These are phyloP conservation scores for Luehdorfia chinensis DNA, from an alignment of 1,140 invertebrate genomes.

Conservation along the genomic window DNA sequence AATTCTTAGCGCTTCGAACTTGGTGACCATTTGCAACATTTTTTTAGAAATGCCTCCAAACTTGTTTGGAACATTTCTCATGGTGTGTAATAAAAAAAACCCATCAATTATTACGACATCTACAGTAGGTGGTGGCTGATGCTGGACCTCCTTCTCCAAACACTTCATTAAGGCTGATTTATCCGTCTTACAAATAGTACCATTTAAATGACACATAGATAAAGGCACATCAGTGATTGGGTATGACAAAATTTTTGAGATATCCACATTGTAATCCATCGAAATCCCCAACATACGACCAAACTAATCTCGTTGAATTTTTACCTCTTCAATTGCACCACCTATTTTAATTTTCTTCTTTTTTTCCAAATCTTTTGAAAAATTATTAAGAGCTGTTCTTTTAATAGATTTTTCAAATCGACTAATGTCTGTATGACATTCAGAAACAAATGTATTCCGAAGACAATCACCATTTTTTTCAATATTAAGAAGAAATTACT, in stretches of 20 bases:
- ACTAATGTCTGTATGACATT: slow-evolving; percentile 16
- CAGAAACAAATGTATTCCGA: slow-evolving; percentile 20
- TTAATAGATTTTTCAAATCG: slow-evolving; percentile 21
- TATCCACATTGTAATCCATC: slow-evolving; percentile 17
- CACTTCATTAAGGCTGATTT: slow-evolving; percentile 15
- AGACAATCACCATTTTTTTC: slow-evolving; percentile 6
- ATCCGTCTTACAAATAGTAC: background rate
- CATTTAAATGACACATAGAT: background rate
- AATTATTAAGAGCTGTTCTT: slow-evolving; percentile 11
- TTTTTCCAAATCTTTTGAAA: slow-evolving; percentile 13
- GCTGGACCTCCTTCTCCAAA: slow-evolving; percentile 21
- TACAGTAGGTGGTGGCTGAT: slow-evolving; percentile 18
- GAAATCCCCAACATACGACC: slow-evolving; percentile 22
- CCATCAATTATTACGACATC: slow-evolving; percentile 41
- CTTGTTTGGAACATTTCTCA: slow-evolving; percentile 37
- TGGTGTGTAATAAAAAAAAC: slow-evolving; percentile 40
- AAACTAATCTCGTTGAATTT: slow-evolving; percentile 31
- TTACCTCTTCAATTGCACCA: slow-evolving; percentile 20
- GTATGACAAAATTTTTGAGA: slow-evolving; percentile 10
- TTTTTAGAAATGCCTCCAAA: slow-evolving; percentile 47
- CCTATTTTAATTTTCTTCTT: slow-evolving; percentile 23
- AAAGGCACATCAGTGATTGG: background rate
- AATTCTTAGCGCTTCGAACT: slow-evolving; percentile 17
- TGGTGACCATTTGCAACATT: background rate
- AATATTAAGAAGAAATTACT: slow-evolving; percentile 19